Percentiles rank a stretch among this genome's conserved stretches.
Evolutionary conservation across 2,888 invertebrate genomes (phyloP).

Genomic region (Spodoptera picta): DNA sequence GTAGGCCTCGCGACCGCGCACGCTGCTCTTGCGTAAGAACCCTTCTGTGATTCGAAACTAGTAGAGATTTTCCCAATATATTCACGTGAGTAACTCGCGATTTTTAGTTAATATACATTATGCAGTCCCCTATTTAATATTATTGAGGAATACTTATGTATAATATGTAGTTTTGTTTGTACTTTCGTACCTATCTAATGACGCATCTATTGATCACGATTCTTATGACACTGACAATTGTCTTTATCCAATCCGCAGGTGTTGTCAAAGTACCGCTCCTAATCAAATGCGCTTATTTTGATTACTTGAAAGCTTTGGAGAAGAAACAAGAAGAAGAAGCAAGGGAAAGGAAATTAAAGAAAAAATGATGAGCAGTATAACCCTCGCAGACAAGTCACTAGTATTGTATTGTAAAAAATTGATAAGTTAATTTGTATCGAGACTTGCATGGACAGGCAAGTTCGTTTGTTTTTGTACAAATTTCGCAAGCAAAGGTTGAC

Average conservation of each 20-base stretch:
- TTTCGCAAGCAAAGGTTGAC: not conserved
- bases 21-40: no score
- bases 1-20: no score
- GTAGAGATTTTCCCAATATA: no score
- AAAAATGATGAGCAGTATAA: slow-evolving; percentile 55
- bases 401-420: not conserved
- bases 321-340: slow-evolving; percentile 67
- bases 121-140: no score
- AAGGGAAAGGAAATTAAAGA: slow-evolving; percentile 72
- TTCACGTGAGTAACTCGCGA: no score
- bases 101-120: no score
- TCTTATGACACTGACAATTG: no score
- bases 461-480: not conserved
- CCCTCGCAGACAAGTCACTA: slow-evolving; percentile 1
- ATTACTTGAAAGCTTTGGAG: slow-evolving; percentile 76
- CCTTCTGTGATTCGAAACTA: no score
- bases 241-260: slow-evolving; percentile 62
- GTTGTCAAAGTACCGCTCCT: slow-evolving; percentile 80
- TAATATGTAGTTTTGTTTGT: no score
- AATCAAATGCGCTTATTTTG: slow-evolving; percentile 81
- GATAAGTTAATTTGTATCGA: slow-evolving; percentile 12
- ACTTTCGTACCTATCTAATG: no score
- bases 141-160: no score
- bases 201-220: no score
- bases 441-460: not conserved